phyloP scores from a whole-genome alignment of 2,113 vertebrate species.

The Piliocolobus tephrosceles region DNA sequence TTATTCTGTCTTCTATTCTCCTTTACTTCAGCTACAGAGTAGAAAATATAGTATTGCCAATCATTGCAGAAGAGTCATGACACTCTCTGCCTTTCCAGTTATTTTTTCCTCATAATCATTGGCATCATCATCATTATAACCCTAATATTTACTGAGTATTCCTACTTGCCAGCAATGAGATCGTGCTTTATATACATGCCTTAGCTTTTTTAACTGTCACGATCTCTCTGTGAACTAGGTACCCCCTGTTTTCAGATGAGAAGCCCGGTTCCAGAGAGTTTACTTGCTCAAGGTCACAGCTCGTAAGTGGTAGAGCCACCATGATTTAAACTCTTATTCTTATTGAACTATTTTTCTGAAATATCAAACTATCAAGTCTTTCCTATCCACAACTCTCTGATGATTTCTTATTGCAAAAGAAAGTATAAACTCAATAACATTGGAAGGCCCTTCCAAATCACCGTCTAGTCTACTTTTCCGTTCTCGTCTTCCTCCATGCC shows the following conservation, averaged over 20 bases:
- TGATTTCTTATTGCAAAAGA: slow-evolving; percentile 24
- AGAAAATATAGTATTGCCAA: not conserved
- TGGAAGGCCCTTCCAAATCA: slow-evolving; percentile 1
- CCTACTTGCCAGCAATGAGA: not conserved
- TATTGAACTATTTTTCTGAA: slow-evolving; percentile 9
- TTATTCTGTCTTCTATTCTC: not conserved
- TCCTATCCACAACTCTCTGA: not conserved
- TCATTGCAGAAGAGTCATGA: not conserved
- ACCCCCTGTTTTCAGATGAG: not conserved
- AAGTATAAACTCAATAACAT: not conserved
- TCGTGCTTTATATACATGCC: not conserved
- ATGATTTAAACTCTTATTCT: slow-evolving; percentile 36
- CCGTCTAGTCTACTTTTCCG: not conserved
- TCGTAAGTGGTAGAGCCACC: not conserved
- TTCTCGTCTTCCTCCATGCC: not conserved
- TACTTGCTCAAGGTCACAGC: not conserved
- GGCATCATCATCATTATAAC: slow-evolving; percentile 2
- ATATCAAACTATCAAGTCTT: not conserved
- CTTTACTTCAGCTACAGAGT: not conserved
- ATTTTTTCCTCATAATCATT: not conserved
- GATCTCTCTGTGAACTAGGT: not conserved
- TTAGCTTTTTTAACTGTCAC: not conserved
- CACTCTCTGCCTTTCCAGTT: not conserved
- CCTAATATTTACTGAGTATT: not conserved
- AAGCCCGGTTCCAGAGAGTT: not conserved